These are phyloP conservation scores for Chaitophorus viminalis DNA, from an alignment of 2,888 invertebrate genomes.

Conservation along the genomic window DNA sequence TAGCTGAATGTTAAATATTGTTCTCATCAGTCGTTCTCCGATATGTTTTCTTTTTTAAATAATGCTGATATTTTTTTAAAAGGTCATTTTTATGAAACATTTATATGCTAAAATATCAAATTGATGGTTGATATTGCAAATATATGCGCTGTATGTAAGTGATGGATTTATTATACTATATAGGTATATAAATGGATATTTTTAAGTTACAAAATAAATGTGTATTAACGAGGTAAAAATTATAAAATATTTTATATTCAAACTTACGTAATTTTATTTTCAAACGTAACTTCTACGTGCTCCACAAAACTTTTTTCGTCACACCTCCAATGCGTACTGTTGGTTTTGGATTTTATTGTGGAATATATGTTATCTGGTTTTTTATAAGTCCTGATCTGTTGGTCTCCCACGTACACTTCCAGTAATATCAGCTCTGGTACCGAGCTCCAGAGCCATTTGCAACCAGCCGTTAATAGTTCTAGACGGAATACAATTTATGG, in stretches of 20 bases:
- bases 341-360: background rate
- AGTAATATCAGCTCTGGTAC: constrained; percentile 31
- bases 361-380: background rate
- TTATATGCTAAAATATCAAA: background rate
- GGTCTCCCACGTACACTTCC: constrained; percentile 25
- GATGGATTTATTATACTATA: no score
- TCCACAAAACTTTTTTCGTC: constrained; percentile 36
- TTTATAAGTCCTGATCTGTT: constrained; percentile 33
- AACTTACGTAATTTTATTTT: constrained; percentile 45
- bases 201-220: no score
- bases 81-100: no score
- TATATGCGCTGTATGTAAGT: no score
- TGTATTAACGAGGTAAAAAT: no score
- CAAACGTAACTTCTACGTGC: constrained; percentile 48
- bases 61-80: no score
- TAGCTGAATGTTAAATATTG: no score
- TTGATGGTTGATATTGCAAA: no score
- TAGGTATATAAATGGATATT: no score
- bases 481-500: background rate
- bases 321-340: constrained; percentile 44
- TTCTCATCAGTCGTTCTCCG: no score
- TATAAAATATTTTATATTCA: no score
- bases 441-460: constrained; percentile 45
- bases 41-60: no score
- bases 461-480: constrained; percentile 22